These are phyloP conservation scores for Pseudolycoriella hygida DNA, from an alignment of 2,888 invertebrate species.

Conservation along the genomic window DNA sequence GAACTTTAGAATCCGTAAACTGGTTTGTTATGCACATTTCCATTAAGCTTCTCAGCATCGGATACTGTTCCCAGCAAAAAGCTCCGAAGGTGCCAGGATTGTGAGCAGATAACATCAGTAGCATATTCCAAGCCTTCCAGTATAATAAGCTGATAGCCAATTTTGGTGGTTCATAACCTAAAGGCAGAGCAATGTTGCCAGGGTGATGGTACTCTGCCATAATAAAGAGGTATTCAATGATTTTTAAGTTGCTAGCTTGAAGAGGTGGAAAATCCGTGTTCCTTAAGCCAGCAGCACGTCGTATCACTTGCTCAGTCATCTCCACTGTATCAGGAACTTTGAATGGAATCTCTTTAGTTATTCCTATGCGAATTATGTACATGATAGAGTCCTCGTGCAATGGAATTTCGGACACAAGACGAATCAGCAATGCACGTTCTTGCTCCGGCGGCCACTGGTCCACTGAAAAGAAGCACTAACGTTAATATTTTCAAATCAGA, in stretches of 20 bases:
- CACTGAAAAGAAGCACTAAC: not conserved
- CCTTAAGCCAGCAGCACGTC: conserved; percentile 64
- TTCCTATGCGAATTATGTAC: conserved; percentile 64
- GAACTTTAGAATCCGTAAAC: conserved; percentile 35
- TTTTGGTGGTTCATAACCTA: conserved; percentile 64
- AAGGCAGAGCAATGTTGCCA: conserved; percentile 75
- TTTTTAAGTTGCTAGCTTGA: conserved; percentile 60
- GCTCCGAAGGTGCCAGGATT: conserved; percentile 79
- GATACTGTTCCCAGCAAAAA: conserved; percentile 76
- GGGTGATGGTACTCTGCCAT: conserved; percentile 83
- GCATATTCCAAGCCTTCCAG: conserved; percentile 86
- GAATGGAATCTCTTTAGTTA: conserved; percentile 55
- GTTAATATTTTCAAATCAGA: too few relatives aligned
- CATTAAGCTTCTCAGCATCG: conserved; percentile 76
- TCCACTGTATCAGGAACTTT: conserved; percentile 71
- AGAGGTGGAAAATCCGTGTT: conserved; percentile 52
- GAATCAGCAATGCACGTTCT: conserved; percentile 59
- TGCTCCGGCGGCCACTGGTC: conserved; percentile 87
- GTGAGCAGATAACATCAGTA: conserved; percentile 78
- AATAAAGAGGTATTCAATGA: conserved; percentile 79
- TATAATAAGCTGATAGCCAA: conserved; percentile 82
- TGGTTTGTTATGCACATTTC: conserved; percentile 92
- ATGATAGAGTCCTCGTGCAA: conserved; percentile 70
- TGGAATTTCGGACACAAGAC: conserved; percentile 77
- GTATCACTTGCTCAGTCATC: conserved; percentile 66